Conservation (phyloP, 37 sponge, comb jelly and placozoan genomes). For the Haliclona indistincta region DNA sequence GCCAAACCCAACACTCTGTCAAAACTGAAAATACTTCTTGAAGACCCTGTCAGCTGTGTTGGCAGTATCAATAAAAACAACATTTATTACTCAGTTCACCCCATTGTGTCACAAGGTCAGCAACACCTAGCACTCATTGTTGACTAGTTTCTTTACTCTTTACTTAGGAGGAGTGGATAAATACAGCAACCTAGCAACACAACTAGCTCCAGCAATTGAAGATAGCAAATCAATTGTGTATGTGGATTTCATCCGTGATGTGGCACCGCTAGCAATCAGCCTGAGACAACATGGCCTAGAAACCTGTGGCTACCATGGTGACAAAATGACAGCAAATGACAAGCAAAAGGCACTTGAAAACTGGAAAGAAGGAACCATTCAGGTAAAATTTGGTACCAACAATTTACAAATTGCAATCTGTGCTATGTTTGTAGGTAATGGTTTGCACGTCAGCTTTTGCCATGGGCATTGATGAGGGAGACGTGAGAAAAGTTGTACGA, state of each 20-base stretch:
- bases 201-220: slow-evolving; percentile 1
- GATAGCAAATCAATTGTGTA: slow-evolving; percentile 3
- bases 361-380: slow-evolving; percentile 1
- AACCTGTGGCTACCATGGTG: slow-evolving; percentile 15
- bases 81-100: not conserved
- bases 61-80: slow-evolving; percentile 2
- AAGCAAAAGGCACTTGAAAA: slow-evolving; percentile 1
- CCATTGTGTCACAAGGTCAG: not conserved
- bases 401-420: too few species aligned
- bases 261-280: slow-evolving; percentile 10
- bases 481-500: not conserved
- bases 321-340: slow-evolving; percentile 16
- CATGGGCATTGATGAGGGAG: slow-evolving; percentile 5
- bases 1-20: slow-evolving; percentile 4
- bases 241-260: slow-evolving; percentile 5
- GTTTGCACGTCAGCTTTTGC: slow-evolving; percentile 11
- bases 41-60: not conserved
- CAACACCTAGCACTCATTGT: too few species aligned
- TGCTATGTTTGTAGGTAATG: slow-evolving; percentile 4
- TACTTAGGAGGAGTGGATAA: not conserved
- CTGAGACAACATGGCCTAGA: not conserved
- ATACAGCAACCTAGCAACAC: not conserved
- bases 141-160: not conserved
- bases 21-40: not conserved
- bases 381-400: not conserved